These are phyloP conservation scores for Zophobas atratus DNA, from an alignment of 1,140 invertebrate genomes.

Conservation along the genomic window DNA sequence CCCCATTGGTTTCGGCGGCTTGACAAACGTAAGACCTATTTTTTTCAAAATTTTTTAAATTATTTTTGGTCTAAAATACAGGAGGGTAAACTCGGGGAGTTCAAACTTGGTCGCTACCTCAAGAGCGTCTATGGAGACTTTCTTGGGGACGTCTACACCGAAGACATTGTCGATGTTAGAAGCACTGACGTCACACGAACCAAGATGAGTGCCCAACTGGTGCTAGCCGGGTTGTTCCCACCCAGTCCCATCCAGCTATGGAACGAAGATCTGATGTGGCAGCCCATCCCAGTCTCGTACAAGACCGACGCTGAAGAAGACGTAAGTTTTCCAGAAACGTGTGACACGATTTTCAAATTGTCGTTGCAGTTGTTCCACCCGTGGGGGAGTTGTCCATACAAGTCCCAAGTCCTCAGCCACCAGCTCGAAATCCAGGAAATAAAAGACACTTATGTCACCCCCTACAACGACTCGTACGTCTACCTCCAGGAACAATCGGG, in stretches of 20 bases:
- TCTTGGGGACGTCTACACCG: slow-evolving; percentile 64
- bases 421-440: slow-evolving; percentile 45
- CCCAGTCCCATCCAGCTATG: slow-evolving; percentile 56
- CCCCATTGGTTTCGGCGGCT: slow-evolving; percentile 67
- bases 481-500: slow-evolving; percentile 60
- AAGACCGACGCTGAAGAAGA: slow-evolving; percentile 55
- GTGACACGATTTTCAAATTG: slow-evolving; percentile 27
- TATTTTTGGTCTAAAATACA: slow-evolving; percentile 53
- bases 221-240: slow-evolving; percentile 57
- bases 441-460: slow-evolving; percentile 54
- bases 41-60: not conserved
- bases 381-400: slow-evolving; percentile 36
- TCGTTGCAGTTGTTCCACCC: slow-evolving; percentile 56
- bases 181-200: slow-evolving; percentile 55
- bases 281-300: slow-evolving; percentile 63
- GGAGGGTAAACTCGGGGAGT: slow-evolving; percentile 67
- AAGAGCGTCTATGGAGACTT: slow-evolving; percentile 64
- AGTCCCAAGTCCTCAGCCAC: slow-evolving; percentile 38
- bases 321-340: slow-evolving; percentile 37
- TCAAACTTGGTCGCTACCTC: slow-evolving; percentile 65
- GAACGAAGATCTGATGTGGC: slow-evolving; percentile 63
- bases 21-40: slow-evolving; percentile 67
- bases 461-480: slow-evolving; percentile 54
- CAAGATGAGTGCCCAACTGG: slow-evolving; percentile 55
- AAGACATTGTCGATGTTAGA: slow-evolving; percentile 67